These are phyloP conservation scores for Nemurella pictetii DNA, from an alignment of 2,888 invertebrate species.

Conservation along the genomic window DNA sequence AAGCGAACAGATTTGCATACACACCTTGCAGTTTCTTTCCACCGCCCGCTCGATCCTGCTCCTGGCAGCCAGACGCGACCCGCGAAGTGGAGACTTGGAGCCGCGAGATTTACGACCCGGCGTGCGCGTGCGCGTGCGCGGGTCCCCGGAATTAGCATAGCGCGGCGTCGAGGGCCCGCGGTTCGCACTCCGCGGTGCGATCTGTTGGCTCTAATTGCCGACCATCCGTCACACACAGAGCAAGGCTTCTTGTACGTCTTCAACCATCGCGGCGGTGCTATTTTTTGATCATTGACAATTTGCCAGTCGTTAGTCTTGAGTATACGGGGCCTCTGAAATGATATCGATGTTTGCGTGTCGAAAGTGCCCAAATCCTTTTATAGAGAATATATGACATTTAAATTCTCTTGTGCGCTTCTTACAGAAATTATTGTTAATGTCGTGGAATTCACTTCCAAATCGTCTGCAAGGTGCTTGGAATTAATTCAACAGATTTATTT, in stretches of 20 bases:
- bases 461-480: too few relatives aligned
- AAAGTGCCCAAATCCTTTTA: too few relatives aligned
- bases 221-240: background rate
- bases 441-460: too few relatives aligned
- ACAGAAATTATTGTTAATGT: too few relatives aligned
- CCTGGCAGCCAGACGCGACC: background rate
- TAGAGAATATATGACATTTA: too few relatives aligned
- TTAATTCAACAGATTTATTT: background rate
- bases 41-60: background rate
- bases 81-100: background rate
- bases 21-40: too few relatives aligned
- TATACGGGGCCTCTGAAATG: too few relatives aligned
- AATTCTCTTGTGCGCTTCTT: too few relatives aligned
- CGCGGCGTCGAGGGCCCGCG: background rate
- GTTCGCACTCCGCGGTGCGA: background rate
- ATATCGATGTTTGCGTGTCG: too few relatives aligned
- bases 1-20: too few relatives aligned
- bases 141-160: conserved; percentile 5
- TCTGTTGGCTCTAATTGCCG: background rate
- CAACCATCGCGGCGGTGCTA: background rate
- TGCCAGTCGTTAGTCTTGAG: too few relatives aligned
- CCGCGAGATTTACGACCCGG: background rate
- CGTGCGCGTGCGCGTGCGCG: background rate
- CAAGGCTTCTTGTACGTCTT: background rate
- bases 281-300: background rate